phyloP scores from a whole-genome alignment of 1,140 invertebrate species.

The Dolichoris vasculosae region DNA sequence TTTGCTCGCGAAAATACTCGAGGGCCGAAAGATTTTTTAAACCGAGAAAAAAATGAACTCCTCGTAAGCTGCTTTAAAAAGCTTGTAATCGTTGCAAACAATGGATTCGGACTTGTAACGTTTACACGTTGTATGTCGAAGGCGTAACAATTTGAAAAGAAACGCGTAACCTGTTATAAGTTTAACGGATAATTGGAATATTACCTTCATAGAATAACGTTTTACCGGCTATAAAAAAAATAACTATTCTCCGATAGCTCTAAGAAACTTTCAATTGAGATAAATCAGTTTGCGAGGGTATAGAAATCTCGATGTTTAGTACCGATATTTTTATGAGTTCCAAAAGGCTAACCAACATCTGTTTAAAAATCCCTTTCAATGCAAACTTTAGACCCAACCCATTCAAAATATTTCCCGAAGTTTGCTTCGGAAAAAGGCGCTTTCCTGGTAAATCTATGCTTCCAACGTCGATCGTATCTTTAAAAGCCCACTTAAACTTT shows the following conservation, averaged over 20 bases:
- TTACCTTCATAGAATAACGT: background rate
- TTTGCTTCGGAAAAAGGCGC: background rate
- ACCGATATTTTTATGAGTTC: background rate
- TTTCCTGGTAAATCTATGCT: background rate
- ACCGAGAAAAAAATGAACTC: background rate
- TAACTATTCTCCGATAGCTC: background rate
- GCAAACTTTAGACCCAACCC: background rate
- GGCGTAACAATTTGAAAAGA: background rate
- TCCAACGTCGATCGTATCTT: background rate
- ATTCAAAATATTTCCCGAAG: background rate
- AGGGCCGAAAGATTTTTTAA: background rate
- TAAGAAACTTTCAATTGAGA: background rate
- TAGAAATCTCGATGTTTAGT: background rate
- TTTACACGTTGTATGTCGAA: background rate
- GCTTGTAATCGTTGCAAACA: background rate
- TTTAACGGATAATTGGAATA: background rate
- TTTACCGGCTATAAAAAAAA: background rate
- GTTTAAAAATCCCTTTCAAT: background rate
- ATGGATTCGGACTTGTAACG: background rate
- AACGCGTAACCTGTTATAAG: background rate
- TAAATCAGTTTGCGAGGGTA: background rate
- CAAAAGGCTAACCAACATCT: background rate
- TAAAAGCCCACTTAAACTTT: background rate
- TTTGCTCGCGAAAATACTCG: background rate
- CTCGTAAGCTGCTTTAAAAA: background rate